Base-by-base conservation (phyloP, 2,797 vertebrate species). In the Microcaecilia unicolor region DNA sequence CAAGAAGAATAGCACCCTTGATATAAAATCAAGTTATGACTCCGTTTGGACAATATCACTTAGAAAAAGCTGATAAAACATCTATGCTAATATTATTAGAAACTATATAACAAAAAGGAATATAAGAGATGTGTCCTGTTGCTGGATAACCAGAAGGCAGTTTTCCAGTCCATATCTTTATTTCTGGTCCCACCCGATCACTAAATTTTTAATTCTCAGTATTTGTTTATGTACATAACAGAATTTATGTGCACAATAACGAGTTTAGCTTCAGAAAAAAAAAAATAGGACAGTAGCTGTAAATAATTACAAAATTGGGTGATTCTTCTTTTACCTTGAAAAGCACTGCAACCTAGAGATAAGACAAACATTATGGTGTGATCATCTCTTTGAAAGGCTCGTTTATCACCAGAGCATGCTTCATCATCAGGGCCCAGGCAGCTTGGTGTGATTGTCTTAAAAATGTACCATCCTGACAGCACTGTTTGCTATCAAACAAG, bases 221-320 rank as follows among this genome's bases (percentile, higher is more conserved):
- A 6, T 40, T 59, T 61, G 37, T n/a, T 60, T 61, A 22, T 22
- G 11, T 3, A 2, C 10, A 27, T 22, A 18, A 28, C 0, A 0
- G 30, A 30, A 17, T 39, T 22, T 53, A 48, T 38, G 17, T 37
- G 40, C 56, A 33, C 29, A 43, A 7, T 27, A 15, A n/a, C 9
- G 14, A 9, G 12, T 32, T 34, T 10, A 12, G 27, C 21, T 9
- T 58, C 70, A 54, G 29, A 40, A 20, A 20, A 20, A 30, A 41
- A 52, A 20, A 20, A 20, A 30, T 41, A 52, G 10, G 3, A 26
- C 66, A 34, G 38, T 8, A 13, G 35, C 5, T 10, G 30, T 44
- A 43, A 57, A 48, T 33, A 58, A 22, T 23, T 55, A 27, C 22
- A 23, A 7, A 37, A n/a, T 18, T 51, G 57, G 51, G 18, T 19